Conservation (phyloP, 1,140 invertebrate species). For the Diorhabda sublineata region DNA sequence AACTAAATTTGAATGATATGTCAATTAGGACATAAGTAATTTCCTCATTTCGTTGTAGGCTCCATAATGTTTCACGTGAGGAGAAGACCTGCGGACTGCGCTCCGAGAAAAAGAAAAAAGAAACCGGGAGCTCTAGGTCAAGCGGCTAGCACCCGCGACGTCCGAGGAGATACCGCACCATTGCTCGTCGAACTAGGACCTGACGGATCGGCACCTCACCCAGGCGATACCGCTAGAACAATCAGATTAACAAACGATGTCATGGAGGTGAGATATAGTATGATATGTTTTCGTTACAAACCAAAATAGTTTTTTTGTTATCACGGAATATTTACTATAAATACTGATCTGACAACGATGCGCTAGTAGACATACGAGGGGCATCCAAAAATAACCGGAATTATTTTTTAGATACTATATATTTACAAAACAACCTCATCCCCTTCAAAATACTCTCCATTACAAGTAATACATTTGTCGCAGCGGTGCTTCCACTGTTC, state of each 20-base stretch:
- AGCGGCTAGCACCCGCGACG: constrained; percentile 47
- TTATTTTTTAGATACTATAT: too few species aligned
- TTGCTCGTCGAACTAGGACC: constrained; percentile 58
- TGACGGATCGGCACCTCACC: constrained; percentile 51
- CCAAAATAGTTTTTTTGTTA: too few species aligned
- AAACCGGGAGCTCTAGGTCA: constrained; percentile 64
- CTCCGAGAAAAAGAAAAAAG: constrained; percentile 86
- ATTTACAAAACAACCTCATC: too few species aligned
- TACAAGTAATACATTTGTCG: too few species aligned
- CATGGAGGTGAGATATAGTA: constrained; percentile 53
- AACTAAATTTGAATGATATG: too few species aligned
- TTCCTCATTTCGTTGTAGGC: constrained; percentile 56
- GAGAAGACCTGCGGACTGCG: constrained; percentile 80
- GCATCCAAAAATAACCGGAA: too few species aligned
- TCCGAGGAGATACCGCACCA: constrained; percentile 51
- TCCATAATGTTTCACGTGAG: constrained; percentile 94
- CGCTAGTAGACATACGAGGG: too few species aligned
- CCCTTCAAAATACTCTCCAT: too few species aligned
- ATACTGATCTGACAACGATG: too few species aligned
- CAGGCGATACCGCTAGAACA: constrained; percentile 57
- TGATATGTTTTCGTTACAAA: not conserved
- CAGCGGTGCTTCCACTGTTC: too few species aligned
- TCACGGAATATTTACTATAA: too few species aligned
- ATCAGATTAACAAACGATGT: constrained; percentile 57
- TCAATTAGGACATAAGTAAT: not conserved